Conservation (phyloP, 2,888 invertebrate genomes). For the Clistopyga incitator region DNA sequence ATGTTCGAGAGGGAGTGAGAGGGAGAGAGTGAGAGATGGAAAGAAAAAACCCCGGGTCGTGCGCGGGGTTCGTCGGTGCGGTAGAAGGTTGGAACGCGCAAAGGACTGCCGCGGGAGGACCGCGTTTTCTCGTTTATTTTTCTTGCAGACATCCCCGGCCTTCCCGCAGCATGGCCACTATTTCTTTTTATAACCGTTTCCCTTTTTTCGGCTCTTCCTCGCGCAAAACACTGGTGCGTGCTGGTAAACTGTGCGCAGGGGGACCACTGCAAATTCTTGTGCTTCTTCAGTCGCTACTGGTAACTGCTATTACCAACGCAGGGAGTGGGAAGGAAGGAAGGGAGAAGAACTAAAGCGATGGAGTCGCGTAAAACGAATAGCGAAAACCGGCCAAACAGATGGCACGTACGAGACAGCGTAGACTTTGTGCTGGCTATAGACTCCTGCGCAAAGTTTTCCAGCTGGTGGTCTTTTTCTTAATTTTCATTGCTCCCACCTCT, state of each 20-base stretch:
- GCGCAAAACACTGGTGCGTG: constrained; percentile 54
- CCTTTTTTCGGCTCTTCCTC: constrained; percentile 24
- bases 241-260: constrained; percentile 45
- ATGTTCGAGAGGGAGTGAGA: constrained; percentile 9
- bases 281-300: constrained; percentile 36
- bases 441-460: constrained; percentile 40
- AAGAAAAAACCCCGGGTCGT: constrained; percentile 30
- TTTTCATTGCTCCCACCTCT: background rate
- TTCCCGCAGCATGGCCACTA: constrained; percentile 6
- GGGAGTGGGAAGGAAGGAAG: background rate
- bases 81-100: constrained; percentile 28
- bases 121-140: constrained; percentile 60
- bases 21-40: background rate
- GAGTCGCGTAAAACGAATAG: constrained; percentile 70
- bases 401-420: constrained; percentile 69
- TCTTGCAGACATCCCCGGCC: constrained; percentile 49
- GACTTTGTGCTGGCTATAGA: background rate
- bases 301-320: constrained; percentile 36
- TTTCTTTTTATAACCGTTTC: constrained; percentile 40
- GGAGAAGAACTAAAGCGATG: constrained; percentile 31
- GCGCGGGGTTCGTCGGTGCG: background rate
- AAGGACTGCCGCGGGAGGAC: constrained; percentile 39
- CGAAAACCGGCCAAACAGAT: constrained; percentile 69
- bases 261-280: constrained; percentile 15
- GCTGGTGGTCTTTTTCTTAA: constrained; percentile 6